Percentiles rank a stretch among this genome's conserved stretches.
Conservation (phyloP, 2,113 vertebrate species). For the Steatornis caripensis region DNA sequence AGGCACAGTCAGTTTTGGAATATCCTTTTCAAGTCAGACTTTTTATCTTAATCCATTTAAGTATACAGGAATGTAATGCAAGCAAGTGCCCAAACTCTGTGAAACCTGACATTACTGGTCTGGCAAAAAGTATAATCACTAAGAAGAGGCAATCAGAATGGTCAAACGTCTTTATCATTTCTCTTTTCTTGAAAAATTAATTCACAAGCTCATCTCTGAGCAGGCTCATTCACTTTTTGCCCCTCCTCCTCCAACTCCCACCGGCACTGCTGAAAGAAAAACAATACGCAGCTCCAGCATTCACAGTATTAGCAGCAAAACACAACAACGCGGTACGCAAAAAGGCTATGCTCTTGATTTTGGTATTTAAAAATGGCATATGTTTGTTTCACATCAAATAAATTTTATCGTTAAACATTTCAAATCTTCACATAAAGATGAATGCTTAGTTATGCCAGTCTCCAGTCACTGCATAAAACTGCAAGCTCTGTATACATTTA, state of each 20-base stretch:
- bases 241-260: neutral
- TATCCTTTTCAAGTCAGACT: conserved; percentile 54
- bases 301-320: neutral
- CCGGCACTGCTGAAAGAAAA: neutral
- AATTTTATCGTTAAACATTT: neutral
- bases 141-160: neutral
- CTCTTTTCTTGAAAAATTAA: neutral
- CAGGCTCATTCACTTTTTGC: neutral
- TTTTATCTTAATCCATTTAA: conserved; percentile 59
- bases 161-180: neutral
- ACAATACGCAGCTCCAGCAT: neutral
- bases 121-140: neutral
- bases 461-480: neutral
- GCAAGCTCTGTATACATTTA: neutral
- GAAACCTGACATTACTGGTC: neutral
- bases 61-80: conserved; percentile 16
- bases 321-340: fast-evolving
- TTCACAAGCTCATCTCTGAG: neutral
- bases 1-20: conserved; percentile 54
- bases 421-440: neutral
- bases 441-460: neutral
- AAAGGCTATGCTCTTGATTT: neutral
- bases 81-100: neutral
- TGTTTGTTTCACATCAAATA: neutral
- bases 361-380: neutral